A percentile compares a stretch with the other conserved stretches of the same genome.
Conservation (phyloP, 2,888 invertebrate species). For the Thyatira batis region DNA sequence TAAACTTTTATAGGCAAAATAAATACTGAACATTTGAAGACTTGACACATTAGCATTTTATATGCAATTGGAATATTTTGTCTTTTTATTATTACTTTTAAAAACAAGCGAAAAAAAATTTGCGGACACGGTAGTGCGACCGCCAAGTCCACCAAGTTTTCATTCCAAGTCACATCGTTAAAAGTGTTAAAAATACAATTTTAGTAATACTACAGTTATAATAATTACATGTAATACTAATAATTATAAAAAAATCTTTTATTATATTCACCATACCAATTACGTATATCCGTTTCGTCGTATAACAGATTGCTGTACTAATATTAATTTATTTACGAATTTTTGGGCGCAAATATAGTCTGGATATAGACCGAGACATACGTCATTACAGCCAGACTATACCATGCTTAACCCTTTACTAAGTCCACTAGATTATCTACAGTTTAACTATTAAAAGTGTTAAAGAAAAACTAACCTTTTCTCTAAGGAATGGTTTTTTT, state of each 20-base stretch:
- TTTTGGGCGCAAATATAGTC: not conserved
- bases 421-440: no score
- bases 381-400: no score
- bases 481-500: no score
- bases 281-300: slow-evolving; percentile 79
- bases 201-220: slow-evolving; percentile 26
- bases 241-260: slow-evolving; percentile 42
- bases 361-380: no score
- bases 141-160: slow-evolving; percentile 2
- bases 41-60: not conserved
- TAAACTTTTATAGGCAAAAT: no score
- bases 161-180: slow-evolving; percentile 21
- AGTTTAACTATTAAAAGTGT: no score
- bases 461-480: not conserved
- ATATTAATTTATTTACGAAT: slow-evolving; percentile 20
- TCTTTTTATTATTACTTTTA: no score
- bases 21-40: no score
- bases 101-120: slow-evolving; percentile 20
- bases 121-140: not conserved
- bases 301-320: slow-evolving; percentile 56
- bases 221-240: slow-evolving; percentile 26
- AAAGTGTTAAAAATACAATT: slow-evolving; percentile 53
- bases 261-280: slow-evolving; percentile 57
- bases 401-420: no score
- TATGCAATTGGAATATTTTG: slow-evolving; percentile 3